A percentile compares a stretch with the other conserved stretches of the same genome.
Evolutionary conservation across 2,888 invertebrate genomes (phyloP).

Genomic region (Diplazon laetatorius): DNA sequence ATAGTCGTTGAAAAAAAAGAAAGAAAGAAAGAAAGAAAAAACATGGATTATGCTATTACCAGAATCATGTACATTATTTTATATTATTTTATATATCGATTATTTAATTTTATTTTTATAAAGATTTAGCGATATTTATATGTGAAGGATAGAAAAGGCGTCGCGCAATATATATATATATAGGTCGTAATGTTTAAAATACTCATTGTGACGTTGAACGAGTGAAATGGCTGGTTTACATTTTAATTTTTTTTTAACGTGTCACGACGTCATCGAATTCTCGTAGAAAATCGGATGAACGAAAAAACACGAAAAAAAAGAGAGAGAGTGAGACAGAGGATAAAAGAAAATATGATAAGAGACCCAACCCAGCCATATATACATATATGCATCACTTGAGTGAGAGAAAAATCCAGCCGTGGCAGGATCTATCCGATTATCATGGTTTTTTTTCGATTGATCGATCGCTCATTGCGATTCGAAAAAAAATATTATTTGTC

Average conservation of each 20-base stretch:
- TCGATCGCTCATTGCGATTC: too few relatives aligned
- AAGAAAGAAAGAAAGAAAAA: too few relatives aligned
- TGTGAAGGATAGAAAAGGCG: slow-evolving; percentile 30
- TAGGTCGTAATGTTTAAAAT: slow-evolving; percentile 70
- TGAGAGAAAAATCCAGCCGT: too few relatives aligned
- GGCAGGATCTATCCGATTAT: too few relatives aligned
- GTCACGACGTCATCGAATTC: slow-evolving; percentile 69
- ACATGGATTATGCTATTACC: slow-evolving; percentile 67
- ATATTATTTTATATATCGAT: slow-evolving; percentile 77
- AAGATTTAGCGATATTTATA: slow-evolving; percentile 72
- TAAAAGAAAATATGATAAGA: not conserved
- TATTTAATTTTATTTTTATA: slow-evolving; percentile 78
- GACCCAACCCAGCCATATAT: slow-evolving; percentile 37
- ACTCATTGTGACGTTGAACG: slow-evolving; percentile 71
- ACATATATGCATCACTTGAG: too few relatives aligned
- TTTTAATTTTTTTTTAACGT: slow-evolving; percentile 69
- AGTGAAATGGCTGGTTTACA: slow-evolving; percentile 72
- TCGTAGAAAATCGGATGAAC: slow-evolving; percentile 57
- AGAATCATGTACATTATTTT: slow-evolving; percentile 76
- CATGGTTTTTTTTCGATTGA: too few relatives aligned
- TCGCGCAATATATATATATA: slow-evolving; percentile 48
- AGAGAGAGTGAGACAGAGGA: too few relatives aligned
- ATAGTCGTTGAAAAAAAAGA: slow-evolving; percentile 67
- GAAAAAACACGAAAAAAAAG: slow-evolving; percentile 16
- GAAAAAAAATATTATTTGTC: slow-evolving; percentile 17